A percentile compares a stretch with the other conserved stretches of the same genome.
These are phyloP conservation scores for Antedon bifida DNA, from an alignment of 35 echinoderm and acorn worm species.

Conservation along the genomic window DNA sequence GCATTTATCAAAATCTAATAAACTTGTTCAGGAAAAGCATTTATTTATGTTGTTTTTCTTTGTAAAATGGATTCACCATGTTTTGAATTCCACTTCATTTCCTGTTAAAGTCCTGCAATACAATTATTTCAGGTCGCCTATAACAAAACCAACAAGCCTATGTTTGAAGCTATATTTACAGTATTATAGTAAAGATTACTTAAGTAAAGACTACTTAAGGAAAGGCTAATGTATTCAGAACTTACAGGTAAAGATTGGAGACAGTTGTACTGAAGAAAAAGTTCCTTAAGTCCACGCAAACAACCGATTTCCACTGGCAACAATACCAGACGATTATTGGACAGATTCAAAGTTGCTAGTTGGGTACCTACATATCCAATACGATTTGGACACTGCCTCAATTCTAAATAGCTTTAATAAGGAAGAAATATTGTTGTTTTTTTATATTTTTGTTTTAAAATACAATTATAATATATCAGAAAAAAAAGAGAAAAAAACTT, in stretches of 20 bases:
- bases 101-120: too few relatives aligned
- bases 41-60: too few relatives aligned
- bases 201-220: too few relatives aligned
- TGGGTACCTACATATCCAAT: conserved; percentile 86
- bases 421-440: conserved; percentile 3
- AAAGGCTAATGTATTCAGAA: too few relatives aligned
- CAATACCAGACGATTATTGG: conserved; percentile 59
- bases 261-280: conserved; percentile 99
- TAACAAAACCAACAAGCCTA: too few relatives aligned
- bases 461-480: background rate
- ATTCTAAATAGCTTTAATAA: conserved; percentile 65
- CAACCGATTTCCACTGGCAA: conserved; percentile 75
- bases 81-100: too few relatives aligned
- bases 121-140: too few relatives aligned
- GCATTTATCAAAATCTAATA: too few relatives aligned
- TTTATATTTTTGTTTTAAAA: background rate
- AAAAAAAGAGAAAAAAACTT: background rate
- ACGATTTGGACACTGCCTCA: conserved; percentile 59
- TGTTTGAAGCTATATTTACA: too few relatives aligned
- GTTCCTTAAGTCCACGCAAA: conserved; percentile 70
- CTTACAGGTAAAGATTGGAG: conserved; percentile 81
- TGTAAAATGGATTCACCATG: too few relatives aligned
- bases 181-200: too few relatives aligned
- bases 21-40: too few relatives aligned
- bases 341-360: conserved; percentile 71